Base-by-base conservation (phyloP, 2,113 vertebrate species). In the Ptilonorhynchus violaceus region DNA sequence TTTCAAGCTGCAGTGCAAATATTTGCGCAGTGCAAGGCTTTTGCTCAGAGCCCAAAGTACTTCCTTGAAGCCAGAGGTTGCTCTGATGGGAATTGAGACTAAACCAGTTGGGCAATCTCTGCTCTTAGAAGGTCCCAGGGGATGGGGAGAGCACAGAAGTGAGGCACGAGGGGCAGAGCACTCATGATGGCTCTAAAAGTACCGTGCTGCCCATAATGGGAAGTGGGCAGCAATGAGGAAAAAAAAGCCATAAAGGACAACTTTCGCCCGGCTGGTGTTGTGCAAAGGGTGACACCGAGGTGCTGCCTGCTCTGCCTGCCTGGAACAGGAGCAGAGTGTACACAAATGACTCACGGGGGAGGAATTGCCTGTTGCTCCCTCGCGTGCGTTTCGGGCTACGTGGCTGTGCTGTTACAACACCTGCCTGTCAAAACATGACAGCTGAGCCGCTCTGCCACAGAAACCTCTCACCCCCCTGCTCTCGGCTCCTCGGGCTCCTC, bases 301-400 rank as follows among this genome's bases (percentile, higher is more conserved):
- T n/a, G 55, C 70, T 80, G 93, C 89, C 74, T 67, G 84, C 77
- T 52, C 55, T 80, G 79, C 88, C 44, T 58, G 91, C 74, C 94
- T 82, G 77, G 23, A 42, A 7, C 63, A 74, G 63, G 88, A 27
- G 73, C 8, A 70, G 30, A 84, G 93, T 58, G 94, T 92, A 94
- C 93, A 96, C 86, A 78, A 14, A 10, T 95, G 96, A 96, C 73
- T 94, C 96, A 96, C 6, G 1, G 84, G 35, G 49, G 83, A 95
- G 96, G 93, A 95, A 96, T 95, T 95, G 93, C 91, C 96, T 96
- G 88, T 60, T 94, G 92, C 24, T 94, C 80, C 73, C 92, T 86
- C 16, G 8, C 13, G 35, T 63, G 94, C 3, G 68, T 96, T 92
- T 93, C 14, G 20, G 76, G 85, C 93, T 67, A 37, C 31, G 76